These are phyloP conservation scores for Pithys albifrons DNA, from an alignment of 2,113 vertebrate species.

Conservation along the genomic window DNA sequence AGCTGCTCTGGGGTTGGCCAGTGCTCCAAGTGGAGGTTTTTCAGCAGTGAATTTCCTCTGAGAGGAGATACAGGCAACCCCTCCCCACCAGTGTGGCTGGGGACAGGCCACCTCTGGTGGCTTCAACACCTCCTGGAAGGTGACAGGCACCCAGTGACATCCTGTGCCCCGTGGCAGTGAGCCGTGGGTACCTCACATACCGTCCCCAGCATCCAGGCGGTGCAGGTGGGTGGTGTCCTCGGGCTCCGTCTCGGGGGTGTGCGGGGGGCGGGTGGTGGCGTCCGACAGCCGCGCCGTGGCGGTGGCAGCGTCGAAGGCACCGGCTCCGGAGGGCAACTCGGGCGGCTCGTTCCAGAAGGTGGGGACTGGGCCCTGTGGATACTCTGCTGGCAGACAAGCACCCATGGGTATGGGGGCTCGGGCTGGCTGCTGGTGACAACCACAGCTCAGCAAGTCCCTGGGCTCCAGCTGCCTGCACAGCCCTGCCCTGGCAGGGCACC, in stretches of 20 bases:
- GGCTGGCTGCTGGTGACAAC: not conserved
- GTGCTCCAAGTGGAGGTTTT: not conserved
- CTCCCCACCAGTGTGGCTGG: not conserved
- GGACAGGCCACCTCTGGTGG: no score
- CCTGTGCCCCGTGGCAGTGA: rapidly evolving
- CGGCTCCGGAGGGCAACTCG: constrained; percentile 86
- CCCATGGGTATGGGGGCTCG: rapidly evolving
- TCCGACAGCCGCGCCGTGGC: constrained; percentile 68
- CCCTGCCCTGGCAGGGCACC: rapidly evolving
- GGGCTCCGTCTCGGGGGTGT: constrained; percentile 72
- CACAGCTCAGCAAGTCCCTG: not conserved
- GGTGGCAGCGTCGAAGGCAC: constrained; percentile 77
- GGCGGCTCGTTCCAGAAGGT: constrained; percentile 84
- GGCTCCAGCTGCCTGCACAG: not conserved
- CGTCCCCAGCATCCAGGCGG: constrained; percentile 71
- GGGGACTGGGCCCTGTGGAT: constrained; percentile 65
- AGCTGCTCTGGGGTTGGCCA: not conserved
- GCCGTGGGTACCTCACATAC: not conserved
- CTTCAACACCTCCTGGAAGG: not conserved
- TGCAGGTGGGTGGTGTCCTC: constrained; percentile 80
- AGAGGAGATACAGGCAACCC: not conserved
- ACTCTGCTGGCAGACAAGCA: constrained; percentile 67
- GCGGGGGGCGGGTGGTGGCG: constrained; percentile 57
- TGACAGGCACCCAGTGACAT: rapidly evolving
- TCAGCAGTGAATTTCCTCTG: not conserved